Conservation (phyloP, 2,113 vertebrate species). For the Rhagologus leucostigma region DNA sequence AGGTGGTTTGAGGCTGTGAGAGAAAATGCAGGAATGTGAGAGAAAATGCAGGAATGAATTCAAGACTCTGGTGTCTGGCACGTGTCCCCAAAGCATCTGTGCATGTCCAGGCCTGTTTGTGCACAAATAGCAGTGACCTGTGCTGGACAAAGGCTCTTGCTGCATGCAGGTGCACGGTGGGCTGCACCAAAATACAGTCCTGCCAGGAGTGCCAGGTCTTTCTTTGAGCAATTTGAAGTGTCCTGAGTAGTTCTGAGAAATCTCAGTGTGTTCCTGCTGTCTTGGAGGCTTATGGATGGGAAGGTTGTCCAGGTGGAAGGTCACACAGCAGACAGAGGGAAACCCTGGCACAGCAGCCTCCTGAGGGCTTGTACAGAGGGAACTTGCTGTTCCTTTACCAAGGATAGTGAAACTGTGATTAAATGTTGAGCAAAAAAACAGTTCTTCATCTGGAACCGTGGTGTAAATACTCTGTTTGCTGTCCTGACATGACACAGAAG, state of each 20-base stretch:
- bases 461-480: background rate
- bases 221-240: background rate
- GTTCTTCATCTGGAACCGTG: background rate
- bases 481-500: background rate
- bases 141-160: background rate
- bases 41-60: background rate
- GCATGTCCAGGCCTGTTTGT: background rate
- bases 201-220: background rate
- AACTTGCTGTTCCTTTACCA: background rate
- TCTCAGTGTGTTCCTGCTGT: background rate
- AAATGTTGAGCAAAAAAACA: background rate
- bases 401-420: background rate
- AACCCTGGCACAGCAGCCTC: background rate
- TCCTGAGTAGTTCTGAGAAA: background rate
- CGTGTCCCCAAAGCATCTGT: fast-evolving
- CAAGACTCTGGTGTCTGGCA: background rate
- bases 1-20: background rate
- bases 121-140: background rate
- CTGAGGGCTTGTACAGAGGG: background rate
- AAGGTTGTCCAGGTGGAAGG: background rate
- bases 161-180: fast-evolving
- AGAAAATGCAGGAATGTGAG: background rate
- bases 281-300: background rate
- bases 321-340: background rate
- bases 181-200: background rate